Percentiles rank a stretch among this genome's conserved stretches.
phyloP scores from a whole-genome alignment of 1,140 invertebrate species.

The Brachionus koreanus region DNA sequence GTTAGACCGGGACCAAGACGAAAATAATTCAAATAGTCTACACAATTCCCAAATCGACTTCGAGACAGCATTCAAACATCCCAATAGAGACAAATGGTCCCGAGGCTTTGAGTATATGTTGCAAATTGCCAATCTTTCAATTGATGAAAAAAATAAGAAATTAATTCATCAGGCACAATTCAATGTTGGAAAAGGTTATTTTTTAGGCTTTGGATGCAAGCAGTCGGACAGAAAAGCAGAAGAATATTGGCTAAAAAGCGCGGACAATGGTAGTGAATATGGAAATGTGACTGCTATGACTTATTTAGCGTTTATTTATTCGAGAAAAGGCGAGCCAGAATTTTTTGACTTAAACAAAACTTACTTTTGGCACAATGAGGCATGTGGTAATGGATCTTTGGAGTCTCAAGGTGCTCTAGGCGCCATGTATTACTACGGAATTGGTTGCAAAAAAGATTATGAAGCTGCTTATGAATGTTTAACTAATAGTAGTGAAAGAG shows the following conservation, averaged over 20 bases:
- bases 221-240: conserved; percentile 55
- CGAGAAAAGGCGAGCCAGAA: conserved; percentile 48
- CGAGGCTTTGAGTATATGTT: conserved; percentile 51
- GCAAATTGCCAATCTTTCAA: conserved; percentile 48
- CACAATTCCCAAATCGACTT: neutral
- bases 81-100: conserved; percentile 47
- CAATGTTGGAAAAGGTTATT: conserved; percentile 56
- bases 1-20: conserved; percentile 48
- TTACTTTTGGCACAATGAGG: conserved; percentile 59
- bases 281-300: conserved; percentile 56
- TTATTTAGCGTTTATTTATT: conserved; percentile 57
- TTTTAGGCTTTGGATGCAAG: conserved; percentile 54
- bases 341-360: conserved; percentile 53
- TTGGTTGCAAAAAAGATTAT: conserved; percentile 52
- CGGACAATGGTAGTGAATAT: conserved; percentile 56
- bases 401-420: conserved; percentile 59
- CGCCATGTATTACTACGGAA: conserved; percentile 57
- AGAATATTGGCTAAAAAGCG: conserved; percentile 56
- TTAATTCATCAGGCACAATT: conserved; percentile 52
- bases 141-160: conserved; percentile 48
- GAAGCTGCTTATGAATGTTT: conserved; percentile 54
- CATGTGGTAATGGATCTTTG: conserved; percentile 58
- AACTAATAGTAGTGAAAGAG: conserved; percentile 54
- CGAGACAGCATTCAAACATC: conserved; percentile 4
- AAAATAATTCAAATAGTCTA: neutral